Evolutionary conservation across 30 jellyfish, hydroid and myxozoan species (phyloP), one percentile per base, ranked within the genome.

Genomic region (Catostylus mosaicus): DNA sequence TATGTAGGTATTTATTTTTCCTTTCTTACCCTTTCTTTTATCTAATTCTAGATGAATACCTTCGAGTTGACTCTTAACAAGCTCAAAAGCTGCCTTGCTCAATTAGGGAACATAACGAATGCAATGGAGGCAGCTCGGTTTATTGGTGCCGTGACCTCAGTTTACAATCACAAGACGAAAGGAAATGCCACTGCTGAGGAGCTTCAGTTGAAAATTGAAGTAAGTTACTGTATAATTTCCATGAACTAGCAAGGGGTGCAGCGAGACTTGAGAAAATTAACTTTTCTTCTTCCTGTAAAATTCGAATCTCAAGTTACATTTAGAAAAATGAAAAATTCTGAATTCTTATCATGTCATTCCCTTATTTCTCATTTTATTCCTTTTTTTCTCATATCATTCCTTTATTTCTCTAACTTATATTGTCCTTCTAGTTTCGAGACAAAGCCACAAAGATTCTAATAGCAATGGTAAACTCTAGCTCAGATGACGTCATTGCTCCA

Each of bases 401-500:
- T 46, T 46, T 11, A 10, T 20, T 46, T 46, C 18, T n/a, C n/a
- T n/a, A n/a, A n/a, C n/a, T n/a, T n/a, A n/a, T n/a, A 8, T 18
- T 50, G 24, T 16, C n/a, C 18, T 69, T 36, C 22, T 23, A 75
- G 86, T 30, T 75, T 10, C 86, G 86, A 2, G 62, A 50, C 47
- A 16, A 68, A 37, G 86, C 86, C 11, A 51, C 47, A 75, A 22
- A 33, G 18, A 30, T 50, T 12, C 76, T 75, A 50, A 16, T 19
- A 1, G 18, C 2, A 20, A 75, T 75, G 86, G 75, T 75, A 2
- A 33, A 52, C 59, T 9, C 63, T 18, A 52, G 73, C 46, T 48
- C 86, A 1, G 86, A 75, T 75, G 86, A 75, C 75, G 76, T 75
- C 75, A 48, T 75, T 7, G 86, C 86, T 29, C 86, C 86, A 7